Evolutionary conservation across 2,888 invertebrate genomes (phyloP), one percentile per base, ranked within the genome.

Genomic region (Coleophora flavipennella): DNA sequence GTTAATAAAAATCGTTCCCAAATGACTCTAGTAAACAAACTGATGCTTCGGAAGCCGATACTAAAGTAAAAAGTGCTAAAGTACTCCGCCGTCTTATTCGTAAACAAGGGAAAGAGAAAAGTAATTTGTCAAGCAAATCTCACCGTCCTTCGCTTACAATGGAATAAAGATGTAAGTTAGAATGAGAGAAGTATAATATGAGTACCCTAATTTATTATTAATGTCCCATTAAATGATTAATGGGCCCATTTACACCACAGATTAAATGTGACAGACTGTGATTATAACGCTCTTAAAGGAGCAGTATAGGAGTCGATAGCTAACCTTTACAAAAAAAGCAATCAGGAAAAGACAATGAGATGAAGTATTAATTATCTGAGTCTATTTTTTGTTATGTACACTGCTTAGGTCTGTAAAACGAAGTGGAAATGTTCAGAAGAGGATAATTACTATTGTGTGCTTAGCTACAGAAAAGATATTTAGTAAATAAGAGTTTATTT

Each of bases 91-190:
- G 33, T 37, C 53, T 46, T 40, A 42, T 43, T 40, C 44, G 36
- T 43, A 53, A 76, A 72, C 70, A 76, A 72, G 74, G 67, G 67
- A 66, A 70, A 62, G 59, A 69, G 71, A 72, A 77, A 78, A 76
- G 78, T 76, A 77, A 80, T 80, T 78, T 79, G 78, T 79, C 81
- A 81, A 78, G 77, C 69, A 76, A 76, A 79, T 78, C 78, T 62
- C 54, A 44, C 53, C 60, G 61, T 64, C 55, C 59, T 62, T 57
- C 56, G 62, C 63, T 69, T 63, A 61, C 66, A 50, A 46, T 50
- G 53, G 59, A 61, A 66, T 59, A 59, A 58, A 55, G 57, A 49
- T 47, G 52, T 51, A 50, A 55, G 59, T 50, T 48, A 45, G 60
- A 54, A 40, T 12, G 40, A 33, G 46, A 46, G 35, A 35, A 41